Base-by-base conservation (phyloP, 2,797 vertebrate genomes). In the Rousettus madagascariensis region DNA sequence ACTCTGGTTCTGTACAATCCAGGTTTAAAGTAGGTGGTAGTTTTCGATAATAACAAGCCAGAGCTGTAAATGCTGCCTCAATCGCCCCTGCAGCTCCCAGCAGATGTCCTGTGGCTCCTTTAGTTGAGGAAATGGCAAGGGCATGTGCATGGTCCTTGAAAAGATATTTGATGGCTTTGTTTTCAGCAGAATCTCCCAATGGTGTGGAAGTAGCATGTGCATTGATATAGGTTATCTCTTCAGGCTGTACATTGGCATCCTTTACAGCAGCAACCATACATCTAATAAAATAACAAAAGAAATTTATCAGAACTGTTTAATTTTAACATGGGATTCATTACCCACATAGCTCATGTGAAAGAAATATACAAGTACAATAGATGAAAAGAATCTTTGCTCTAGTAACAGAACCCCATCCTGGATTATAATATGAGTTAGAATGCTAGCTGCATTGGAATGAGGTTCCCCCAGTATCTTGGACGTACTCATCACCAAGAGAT, bases 201-300 rank as follows among this genome's bases (percentile, higher is more conserved):
- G 99, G 99, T 0, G 99, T 99, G 68, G 99, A 99, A 33, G 99
- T 99, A 95, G 99, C 99, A 41, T 99, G 99, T 9, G 99, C 99
- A 0, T 99, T 99, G 24, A 99, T 75, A 4, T 99, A 99, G 0
- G 99, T 98, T 95, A 99, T 97, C 2, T 99, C 99, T 85, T 98
- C 97, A 0, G 98, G 98, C 10, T 97, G 96, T 72, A 99, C 28
- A 0, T 98, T 97, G 17, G 99, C 98, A 90, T 99, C 98, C 95
- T 96, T 99, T 55, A 99, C 97, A 59, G 99, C 99, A 79, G 99
- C 99, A 16, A 98, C 98, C 99, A 99, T 99, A 96, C 99, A 99
- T 96, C 99, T 99, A 95, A 85, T 30, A 96, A 72, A 96, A 86
- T 24, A 84, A 82, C 80, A 77, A 72, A 49, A 86, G 9, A 75